phyloP scores from a whole-genome alignment of 2,888 invertebrate species.

The Luperina testacea region DNA sequence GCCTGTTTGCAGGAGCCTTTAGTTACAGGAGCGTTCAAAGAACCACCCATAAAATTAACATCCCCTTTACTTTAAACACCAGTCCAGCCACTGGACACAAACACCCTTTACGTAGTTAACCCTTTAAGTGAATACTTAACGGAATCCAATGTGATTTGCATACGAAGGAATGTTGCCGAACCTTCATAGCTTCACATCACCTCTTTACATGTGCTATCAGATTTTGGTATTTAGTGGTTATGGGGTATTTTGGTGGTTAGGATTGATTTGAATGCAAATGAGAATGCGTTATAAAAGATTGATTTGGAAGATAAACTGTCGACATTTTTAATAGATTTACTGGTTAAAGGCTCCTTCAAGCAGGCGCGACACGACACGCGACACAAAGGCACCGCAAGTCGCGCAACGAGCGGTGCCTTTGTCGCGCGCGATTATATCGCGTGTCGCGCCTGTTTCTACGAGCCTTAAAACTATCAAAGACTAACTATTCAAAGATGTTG shows the following conservation, averaged over 20 bases:
- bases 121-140: conserved; percentile 59
- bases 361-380: no score
- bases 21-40: conserved; percentile 8
- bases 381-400: no score
- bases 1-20: no score
- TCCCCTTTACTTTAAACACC: conserved; percentile 23
- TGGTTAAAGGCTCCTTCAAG: no score
- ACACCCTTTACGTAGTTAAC: conserved; percentile 34
- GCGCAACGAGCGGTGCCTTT: no score
- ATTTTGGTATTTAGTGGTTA: conserved; percentile 14
- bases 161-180: conserved; percentile 47
- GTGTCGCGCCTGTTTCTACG: no score
- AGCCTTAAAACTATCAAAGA: background rate
- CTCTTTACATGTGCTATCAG: conserved; percentile 27
- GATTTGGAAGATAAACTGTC: background rate
- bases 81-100: conserved; percentile 13
- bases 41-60: background rate
- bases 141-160: conserved; percentile 59
- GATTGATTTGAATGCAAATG: conserved; percentile 48
- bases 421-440: no score
- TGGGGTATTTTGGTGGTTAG: background rate
- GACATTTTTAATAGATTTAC: background rate
- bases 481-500: background rate
- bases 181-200: conserved; percentile 47
- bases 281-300: background rate